Evolutionary conservation across 2,797 vertebrate species (phyloP).

Genomic region (Emys orbicularis): DNA sequence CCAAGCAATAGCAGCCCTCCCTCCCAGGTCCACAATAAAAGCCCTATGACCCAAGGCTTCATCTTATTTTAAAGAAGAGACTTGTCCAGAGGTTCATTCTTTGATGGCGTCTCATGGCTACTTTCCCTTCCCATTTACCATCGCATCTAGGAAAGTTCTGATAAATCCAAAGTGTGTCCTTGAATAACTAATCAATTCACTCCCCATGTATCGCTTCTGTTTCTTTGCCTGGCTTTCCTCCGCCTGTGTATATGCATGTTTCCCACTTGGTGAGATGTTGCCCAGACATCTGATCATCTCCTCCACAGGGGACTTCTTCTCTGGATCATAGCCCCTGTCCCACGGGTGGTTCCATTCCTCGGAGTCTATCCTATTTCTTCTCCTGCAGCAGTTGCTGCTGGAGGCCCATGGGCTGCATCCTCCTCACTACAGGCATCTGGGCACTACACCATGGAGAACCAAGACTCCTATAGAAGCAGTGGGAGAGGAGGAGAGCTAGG

Average conservation of each 20-base stretch:
- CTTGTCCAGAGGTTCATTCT: background rate
- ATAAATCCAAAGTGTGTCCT: background rate
- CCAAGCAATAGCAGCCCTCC: background rate
- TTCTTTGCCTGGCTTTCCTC: background rate
- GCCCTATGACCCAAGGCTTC: background rate
- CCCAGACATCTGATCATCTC: background rate
- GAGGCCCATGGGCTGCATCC: background rate
- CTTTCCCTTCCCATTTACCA: background rate
- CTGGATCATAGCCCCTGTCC: background rate
- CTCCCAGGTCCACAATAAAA: background rate
- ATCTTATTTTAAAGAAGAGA: background rate
- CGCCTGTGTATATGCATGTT: background rate
- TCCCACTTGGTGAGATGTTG: background rate
- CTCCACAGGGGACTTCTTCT: background rate
- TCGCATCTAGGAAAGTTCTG: background rate
- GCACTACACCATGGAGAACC: background rate
- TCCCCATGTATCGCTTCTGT: accelerated
- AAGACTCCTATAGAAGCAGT: background rate
- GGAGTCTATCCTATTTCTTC: background rate
- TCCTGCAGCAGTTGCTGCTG: background rate
- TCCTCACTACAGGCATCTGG: background rate
- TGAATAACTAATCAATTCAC: background rate
- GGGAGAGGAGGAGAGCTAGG: background rate
- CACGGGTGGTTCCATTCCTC: background rate
- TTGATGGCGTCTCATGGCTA: background rate